Evolutionary conservation across 2,888 invertebrate species (phyloP), one percentile per base, ranked within the genome.

Genomic region (Spicauda simplicius): DNA sequence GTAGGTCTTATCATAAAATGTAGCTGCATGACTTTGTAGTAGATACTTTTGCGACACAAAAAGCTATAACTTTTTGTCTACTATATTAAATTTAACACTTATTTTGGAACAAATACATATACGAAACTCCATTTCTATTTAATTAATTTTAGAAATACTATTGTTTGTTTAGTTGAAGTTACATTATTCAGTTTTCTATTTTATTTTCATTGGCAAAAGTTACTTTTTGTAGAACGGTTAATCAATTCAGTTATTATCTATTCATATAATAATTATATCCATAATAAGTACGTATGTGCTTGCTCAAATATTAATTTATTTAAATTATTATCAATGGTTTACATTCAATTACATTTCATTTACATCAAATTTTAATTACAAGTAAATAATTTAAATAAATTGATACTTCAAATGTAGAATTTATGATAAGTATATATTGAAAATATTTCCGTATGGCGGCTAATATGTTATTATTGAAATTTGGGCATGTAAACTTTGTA

Each of bases 401-500:
- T 6, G 8, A 33, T 33, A 10, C 10, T 33, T 10, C 8, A 10
- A 10, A 33, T 33, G 3, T 33, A 10, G 7, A 33, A 33, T 33
- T 1, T 33, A 33, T 33, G 3, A 8, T 33, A 33, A 1, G 33
- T 33, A 14, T 41, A 45, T 11, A n/a, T 45, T n/a, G n/a, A 48
- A 37, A 30, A 58, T 48, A 48, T 45, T 59, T 54, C 41, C 65
- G 54, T 65, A 65, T 65, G 65, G 65, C 65, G 59, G 59, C 45
- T 41, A 45, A 6, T 50, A 18, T 45, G 53, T 33, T 5, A 41
- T 2, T 59, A 54, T 54, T 59, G 58, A n/a, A 57, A 64, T 53
- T 64, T 58, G 59, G 65, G 65, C 65, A 65, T 65, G 65, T 45
- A 48, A 55, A 48, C 11, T 66, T 73, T 71, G 71, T 73, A 73